Conservation (phyloP, 2,113 vertebrate genomes). For the Tricholaema leucomelas region DNA sequence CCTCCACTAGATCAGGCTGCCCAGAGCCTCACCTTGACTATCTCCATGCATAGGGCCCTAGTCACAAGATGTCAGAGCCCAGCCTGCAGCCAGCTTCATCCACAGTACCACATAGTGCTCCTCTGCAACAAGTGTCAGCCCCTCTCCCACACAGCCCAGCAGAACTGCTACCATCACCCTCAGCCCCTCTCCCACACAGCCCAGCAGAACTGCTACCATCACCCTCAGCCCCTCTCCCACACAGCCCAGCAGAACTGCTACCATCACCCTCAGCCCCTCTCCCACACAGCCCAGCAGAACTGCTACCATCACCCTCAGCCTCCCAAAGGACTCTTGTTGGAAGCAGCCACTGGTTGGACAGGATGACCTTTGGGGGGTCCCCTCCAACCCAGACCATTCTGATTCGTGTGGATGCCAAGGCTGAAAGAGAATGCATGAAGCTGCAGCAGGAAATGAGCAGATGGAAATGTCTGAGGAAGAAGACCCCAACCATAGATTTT, state of each 20-base stretch:
- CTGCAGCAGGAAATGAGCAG: not conserved
- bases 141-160: not conserved
- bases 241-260: not conserved
- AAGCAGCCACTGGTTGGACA: not conserved
- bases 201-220: not conserved
- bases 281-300: not conserved
- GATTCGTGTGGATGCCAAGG: not conserved
- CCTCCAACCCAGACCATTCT: no score
- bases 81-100: not conserved
- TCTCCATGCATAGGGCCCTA: no score
- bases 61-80: not conserved
- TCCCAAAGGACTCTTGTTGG: not conserved
- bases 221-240: not conserved
- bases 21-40: no score
- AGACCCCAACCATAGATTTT: not conserved
- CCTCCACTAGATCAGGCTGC: no score
- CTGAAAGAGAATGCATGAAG: not conserved
- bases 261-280: not conserved
- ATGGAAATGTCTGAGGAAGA: not conserved
- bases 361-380: no score
- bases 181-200: not conserved
- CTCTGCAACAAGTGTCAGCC: not conserved
- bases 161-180: no score
- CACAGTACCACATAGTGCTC: accelerated
- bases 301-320: not conserved